Percentiles rank a stretch among this genome's conserved stretches.
These are phyloP conservation scores for Pionites leucogaster DNA, from an alignment of 2,113 vertebrate genomes.

Conservation along the genomic window DNA sequence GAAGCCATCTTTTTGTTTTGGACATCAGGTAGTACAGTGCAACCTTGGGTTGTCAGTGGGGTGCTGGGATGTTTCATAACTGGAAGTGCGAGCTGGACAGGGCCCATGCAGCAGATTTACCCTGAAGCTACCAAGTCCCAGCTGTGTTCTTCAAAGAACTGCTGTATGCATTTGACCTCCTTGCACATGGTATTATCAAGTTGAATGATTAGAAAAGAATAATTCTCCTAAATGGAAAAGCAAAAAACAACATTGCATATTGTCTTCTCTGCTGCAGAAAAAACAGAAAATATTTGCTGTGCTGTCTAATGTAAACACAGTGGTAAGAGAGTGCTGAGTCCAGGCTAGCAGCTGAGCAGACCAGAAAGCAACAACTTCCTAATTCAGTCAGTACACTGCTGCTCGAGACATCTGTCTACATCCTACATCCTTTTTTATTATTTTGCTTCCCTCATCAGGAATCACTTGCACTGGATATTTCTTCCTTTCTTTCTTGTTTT, in stretches of 20 bases:
- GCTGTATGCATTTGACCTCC: not conserved
- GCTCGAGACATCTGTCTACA: not conserved
- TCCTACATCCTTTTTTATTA: not conserved
- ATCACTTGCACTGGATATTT: not conserved
- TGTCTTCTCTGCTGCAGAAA: not conserved
- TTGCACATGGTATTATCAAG: not conserved
- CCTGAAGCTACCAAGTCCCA: not conserved
- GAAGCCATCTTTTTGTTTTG: not conserved
- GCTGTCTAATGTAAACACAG: not conserved
- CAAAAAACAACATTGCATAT: not conserved
- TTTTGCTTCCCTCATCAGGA: not conserved
- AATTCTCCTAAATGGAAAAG: not conserved
- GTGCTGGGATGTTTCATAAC: not conserved
- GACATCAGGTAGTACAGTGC: not conserved
- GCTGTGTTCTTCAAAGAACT: not conserved
- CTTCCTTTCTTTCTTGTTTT: not conserved
- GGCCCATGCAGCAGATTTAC: not conserved
- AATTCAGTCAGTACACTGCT: not conserved
- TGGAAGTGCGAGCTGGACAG: not conserved
- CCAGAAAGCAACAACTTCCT: not conserved
- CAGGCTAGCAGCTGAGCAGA: not conserved
- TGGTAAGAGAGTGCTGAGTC: not conserved
- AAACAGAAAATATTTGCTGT: not conserved
- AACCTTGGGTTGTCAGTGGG: not conserved
- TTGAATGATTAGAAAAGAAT: not conserved